A percentile compares a stretch with the other conserved stretches of the same genome.
These are phyloP conservation scores for Philaenus spumarius DNA, from an alignment of 1,140 invertebrate genomes.

Conservation along the genomic window DNA sequence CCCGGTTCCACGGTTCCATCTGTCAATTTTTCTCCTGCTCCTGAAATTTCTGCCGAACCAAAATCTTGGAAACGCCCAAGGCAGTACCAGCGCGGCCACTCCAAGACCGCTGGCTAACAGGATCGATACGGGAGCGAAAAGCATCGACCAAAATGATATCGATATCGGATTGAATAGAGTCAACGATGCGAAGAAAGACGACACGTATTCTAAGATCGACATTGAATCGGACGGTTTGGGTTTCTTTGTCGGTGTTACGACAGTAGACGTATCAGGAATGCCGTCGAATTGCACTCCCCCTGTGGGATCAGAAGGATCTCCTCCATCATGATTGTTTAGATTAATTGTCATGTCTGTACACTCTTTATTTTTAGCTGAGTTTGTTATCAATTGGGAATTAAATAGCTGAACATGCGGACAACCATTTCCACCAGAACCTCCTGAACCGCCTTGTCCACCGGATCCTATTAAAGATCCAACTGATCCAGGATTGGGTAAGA, in stretches of 20 bases:
- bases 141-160: conserved; percentile 32
- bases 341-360: neutral
- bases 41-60: conserved; percentile 23
- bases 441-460: neutral
- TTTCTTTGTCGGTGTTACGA: neutral
- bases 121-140: conserved; percentile 35
- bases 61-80: conserved; percentile 30
- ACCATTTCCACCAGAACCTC: neutral
- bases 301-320: neutral
- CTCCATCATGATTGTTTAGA: conserved; percentile 6
- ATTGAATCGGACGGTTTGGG: conserved; percentile 12
- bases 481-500: too few species aligned
- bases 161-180: conserved; percentile 31
- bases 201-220: conserved; percentile 24
- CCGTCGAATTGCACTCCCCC: conserved; percentile 14
- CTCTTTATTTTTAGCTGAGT: conserved; percentile 7
- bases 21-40: conserved; percentile 1
- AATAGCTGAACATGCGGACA: neutral
- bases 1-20: too few species aligned
- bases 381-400: conserved; percentile 10
- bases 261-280: conserved; percentile 1
- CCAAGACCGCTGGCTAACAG: conserved; percentile 32
- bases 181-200: conserved; percentile 24
- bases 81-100: conserved; percentile 30
- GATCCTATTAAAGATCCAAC: conserved; percentile 4